phyloP scores from a whole-genome alignment of 2,888 invertebrate species.

The Piscicola geometra region DNA sequence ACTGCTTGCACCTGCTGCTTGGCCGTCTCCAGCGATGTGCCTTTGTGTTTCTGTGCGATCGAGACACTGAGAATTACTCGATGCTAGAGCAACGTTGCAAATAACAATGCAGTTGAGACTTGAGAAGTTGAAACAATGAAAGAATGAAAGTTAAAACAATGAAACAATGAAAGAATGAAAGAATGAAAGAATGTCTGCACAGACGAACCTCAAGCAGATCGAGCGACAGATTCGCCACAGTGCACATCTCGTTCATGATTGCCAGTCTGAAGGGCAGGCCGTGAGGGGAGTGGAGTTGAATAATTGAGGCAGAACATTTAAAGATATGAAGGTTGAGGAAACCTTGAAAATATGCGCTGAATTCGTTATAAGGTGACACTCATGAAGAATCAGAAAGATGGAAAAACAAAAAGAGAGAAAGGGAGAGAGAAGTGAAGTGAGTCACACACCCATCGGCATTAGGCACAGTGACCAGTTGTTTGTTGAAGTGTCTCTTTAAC shows the following conservation, averaged over 20 bases:
- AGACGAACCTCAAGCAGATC: neutral
- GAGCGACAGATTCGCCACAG: neutral
- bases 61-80: neutral
- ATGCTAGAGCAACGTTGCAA: neutral
- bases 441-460: slow-evolving; percentile 10
- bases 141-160: neutral
- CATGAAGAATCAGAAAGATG: neutral
- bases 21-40: neutral
- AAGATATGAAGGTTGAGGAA: neutral
- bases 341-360: neutral
- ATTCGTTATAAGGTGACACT: neutral
- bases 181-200: neutral
- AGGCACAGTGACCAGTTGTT: slow-evolving; percentile 7
- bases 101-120: neutral
- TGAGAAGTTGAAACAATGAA: neutral
- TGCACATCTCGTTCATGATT: slow-evolving; percentile 20
- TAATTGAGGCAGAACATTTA: no score
- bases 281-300: no score
- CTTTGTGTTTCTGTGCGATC: slow-evolving; percentile 7
- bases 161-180: neutral
- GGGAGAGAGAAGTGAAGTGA: no score
- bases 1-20: neutral
- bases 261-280: slow-evolving; percentile 4
- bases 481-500: slow-evolving; percentile 22
- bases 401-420: neutral